These are phyloP conservation scores for Triplophysa dalaica DNA, from an alignment of 2,113 vertebrate species.

Conservation along the genomic window DNA sequence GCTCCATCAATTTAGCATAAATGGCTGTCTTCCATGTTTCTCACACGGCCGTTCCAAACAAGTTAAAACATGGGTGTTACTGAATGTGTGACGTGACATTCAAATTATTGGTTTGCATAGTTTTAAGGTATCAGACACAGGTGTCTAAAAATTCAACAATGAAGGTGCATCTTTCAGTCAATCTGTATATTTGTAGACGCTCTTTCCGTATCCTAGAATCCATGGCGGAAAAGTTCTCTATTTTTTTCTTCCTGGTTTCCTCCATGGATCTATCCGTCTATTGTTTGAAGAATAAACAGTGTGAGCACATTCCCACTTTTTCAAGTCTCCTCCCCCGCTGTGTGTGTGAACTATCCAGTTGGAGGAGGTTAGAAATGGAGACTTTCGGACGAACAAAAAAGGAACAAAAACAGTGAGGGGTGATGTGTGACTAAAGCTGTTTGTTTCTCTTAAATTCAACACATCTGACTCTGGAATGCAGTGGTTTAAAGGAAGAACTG, in stretches of 20 bases:
- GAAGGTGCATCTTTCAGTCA: constrained; percentile 21
- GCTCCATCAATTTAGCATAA: background rate
- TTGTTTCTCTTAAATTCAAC: constrained; percentile 1
- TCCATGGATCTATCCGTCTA: constrained; percentile 35
- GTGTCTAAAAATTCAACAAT: constrained; percentile 14
- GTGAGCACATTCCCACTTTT: constrained; percentile 8
- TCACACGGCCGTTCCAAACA: background rate
- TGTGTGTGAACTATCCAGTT: constrained; percentile 26
- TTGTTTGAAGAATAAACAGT: constrained; percentile 51
- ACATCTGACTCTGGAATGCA: constrained; percentile 7
- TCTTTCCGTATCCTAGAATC: constrained; percentile 27
- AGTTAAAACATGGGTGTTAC: background rate
- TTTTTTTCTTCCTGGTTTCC: constrained; percentile 20
- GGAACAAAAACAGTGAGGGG: constrained; percentile 11
- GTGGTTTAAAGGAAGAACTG: constrained; percentile 4
- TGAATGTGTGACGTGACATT: background rate
- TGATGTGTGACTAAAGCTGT: constrained; percentile 3
- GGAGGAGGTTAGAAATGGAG: constrained; percentile 22
- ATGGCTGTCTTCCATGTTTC: background rate
- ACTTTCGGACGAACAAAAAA: constrained; percentile 30
- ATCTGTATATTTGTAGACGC: background rate
- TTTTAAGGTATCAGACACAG: constrained; percentile 4
- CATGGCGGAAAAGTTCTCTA: constrained; percentile 3
- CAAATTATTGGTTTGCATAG: background rate
- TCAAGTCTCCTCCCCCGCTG: constrained; percentile 24